These are phyloP conservation scores for Leguminivora glycinivorella DNA, from an alignment of 1,140 invertebrate genomes.

Conservation along the genomic window DNA sequence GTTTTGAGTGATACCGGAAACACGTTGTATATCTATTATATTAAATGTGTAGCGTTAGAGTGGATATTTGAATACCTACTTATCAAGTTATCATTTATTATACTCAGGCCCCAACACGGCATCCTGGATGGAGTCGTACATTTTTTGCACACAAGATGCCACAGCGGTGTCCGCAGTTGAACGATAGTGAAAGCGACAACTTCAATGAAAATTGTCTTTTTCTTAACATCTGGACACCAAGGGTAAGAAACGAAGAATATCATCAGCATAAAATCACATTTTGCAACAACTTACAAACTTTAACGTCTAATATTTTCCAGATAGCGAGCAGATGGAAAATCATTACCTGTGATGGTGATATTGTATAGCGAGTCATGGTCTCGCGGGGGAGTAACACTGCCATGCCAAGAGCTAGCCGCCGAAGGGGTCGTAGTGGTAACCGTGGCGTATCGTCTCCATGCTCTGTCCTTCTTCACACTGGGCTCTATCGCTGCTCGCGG, in stretches of 20 bases:
- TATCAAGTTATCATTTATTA: constrained; percentile 12
- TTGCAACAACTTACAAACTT: background rate
- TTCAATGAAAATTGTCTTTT: constrained; percentile 70
- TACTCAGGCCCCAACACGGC: constrained; percentile 60
- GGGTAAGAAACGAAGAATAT: constrained; percentile 45
- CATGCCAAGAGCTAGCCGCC: constrained; percentile 83
- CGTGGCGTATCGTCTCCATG: constrained; percentile 82
- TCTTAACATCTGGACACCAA: constrained; percentile 69
- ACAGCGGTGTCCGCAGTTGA: constrained; percentile 58
- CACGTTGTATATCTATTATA: background rate
- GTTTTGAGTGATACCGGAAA: too few species aligned
- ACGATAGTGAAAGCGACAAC: constrained; percentile 44
- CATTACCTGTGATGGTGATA: constrained; percentile 81
- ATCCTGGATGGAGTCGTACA: constrained; percentile 64
- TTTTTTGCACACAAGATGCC: constrained; percentile 66
- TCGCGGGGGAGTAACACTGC: constrained; percentile 58
- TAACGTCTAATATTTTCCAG: constrained; percentile 54
- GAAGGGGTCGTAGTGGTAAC: constrained; percentile 84
- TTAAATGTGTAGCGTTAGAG: background rate
- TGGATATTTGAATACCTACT: background rate
- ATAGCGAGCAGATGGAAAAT: constrained; percentile 78
- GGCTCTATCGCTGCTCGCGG: constrained; percentile 79
- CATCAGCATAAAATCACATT: background rate
- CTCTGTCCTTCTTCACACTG: constrained; percentile 86
- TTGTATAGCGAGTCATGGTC: constrained; percentile 80